Base-by-base conservation (phyloP, 1,140 invertebrate genomes). In the Gyrodactylus salaris region DNA sequence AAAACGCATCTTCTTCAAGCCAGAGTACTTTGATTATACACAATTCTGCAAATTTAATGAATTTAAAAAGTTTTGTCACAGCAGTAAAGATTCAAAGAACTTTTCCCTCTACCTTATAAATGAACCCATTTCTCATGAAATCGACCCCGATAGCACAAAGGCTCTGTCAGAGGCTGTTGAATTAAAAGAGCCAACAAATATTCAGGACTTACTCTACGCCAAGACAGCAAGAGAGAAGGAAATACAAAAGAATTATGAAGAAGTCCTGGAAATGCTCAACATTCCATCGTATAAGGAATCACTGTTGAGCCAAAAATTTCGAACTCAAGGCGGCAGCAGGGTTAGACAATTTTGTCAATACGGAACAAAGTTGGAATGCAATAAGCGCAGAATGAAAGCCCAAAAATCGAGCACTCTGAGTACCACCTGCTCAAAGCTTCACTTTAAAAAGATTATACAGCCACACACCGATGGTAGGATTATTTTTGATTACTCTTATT, bases 371-470 rank as follows among this genome's bases (percentile, higher is more conserved):
- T 20, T 24, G 25, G 70, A 71, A 71, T 71, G 70, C n/a, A 24
- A 54, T 54, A 54, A 54, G 34, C 7, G 7, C 7, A 54, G n/a
- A 54, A 16, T n/a, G n/a, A 54, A 54, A n/a, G 7, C 34, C 7
- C 7, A n/a, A 16, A n/a, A n/a, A 54, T 16, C 7, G n/a, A 54
- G 21, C 1, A 71, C 25, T 24, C 19, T 71, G 16, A 25, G 26
- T 25, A 25, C 25, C 20, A 25, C n/a, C 69, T 97, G 92, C 81
- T 87, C 86, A 75, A 91, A 92, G 78, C 82, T 96, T 25, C 92
- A 97, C 81, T 97, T 96, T 78, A 89, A 89, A 78, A 95, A 96
- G 83, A 96, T 96, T 74, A 92, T 96, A 75, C 90, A 95, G 79
- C 85, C 86, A 75, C 92, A 96, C 79, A 97, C 93, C 0, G 93